These are phyloP conservation scores for Aplysia californica DNA, from an alignment of 1,140 invertebrate genomes.

Conservation along the genomic window DNA sequence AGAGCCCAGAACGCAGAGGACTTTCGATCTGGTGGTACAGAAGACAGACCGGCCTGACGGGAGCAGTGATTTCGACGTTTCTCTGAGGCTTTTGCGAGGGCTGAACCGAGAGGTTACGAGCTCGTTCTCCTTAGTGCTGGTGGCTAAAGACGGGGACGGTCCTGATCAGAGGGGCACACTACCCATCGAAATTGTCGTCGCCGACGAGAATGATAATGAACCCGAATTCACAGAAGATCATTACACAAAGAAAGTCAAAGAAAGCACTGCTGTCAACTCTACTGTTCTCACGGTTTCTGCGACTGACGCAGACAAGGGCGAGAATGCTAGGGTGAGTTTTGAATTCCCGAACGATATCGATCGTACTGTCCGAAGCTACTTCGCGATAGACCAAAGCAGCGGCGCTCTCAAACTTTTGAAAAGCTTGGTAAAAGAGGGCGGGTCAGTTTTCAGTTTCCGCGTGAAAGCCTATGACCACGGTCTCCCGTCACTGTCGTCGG, in stretches of 20 bases:
- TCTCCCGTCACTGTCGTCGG: constrained; percentile 34
- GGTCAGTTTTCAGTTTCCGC: constrained; percentile 43
- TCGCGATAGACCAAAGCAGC: constrained; percentile 42
- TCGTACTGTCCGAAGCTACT: constrained; percentile 78
- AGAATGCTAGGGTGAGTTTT: constrained; percentile 81
- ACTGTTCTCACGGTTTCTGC: constrained; percentile 82
- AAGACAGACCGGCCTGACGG: constrained; percentile 4
- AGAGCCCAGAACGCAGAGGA: constrained; percentile 18
- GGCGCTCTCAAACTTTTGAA: constrained; percentile 43
- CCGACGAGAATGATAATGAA: constrained; percentile 96
- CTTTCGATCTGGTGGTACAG: constrained; percentile 28
- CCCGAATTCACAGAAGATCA: constrained; percentile 73
- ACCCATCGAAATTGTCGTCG: constrained; percentile 86
- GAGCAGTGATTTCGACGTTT: constrained; percentile 11
- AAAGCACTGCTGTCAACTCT: constrained; percentile 77
- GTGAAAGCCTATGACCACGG: constrained; percentile 53
- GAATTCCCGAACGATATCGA: constrained; percentile 64
- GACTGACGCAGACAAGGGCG: constrained; percentile 80
- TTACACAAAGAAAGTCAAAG: constrained; percentile 80
- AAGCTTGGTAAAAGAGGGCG: constrained; percentile 44
- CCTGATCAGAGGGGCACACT: constrained; percentile 86
- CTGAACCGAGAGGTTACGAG: constrained; percentile 87
- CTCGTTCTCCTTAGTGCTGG: constrained; percentile 82
- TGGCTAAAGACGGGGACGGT: constrained; percentile 89
- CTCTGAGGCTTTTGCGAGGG: constrained; percentile 62